These are phyloP conservation scores for Caenorhabditis panamensis DNA, from an alignment of 2,888 invertebrate genomes.

Conservation along the genomic window DNA sequence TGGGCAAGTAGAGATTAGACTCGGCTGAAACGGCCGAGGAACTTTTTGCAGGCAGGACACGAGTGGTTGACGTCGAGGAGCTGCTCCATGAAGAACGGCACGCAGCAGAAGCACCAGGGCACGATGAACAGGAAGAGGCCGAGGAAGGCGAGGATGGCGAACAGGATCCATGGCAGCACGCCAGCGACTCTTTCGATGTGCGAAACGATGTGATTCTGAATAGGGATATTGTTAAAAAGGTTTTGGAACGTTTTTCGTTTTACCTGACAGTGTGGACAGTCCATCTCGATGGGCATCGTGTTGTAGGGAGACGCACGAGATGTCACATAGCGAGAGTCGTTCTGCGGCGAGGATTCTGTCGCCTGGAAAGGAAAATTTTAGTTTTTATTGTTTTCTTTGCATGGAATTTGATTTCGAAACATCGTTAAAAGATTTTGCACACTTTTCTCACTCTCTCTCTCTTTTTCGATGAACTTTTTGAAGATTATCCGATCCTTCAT, in stretches of 20 bases:
- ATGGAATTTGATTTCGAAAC: neutral
- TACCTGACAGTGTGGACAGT: conserved; percentile 73
- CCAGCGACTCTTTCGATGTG: conserved; percentile 75
- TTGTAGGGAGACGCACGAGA: conserved; percentile 60
- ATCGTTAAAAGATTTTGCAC: neutral
- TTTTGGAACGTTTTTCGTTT: neutral
- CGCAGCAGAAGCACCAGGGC: conserved; percentile 75
- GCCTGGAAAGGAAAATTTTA: neutral
- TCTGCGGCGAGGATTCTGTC: conserved; percentile 24
- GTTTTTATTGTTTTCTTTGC: neutral
- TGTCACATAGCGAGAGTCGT: conserved; percentile 42
- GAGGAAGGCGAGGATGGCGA: conserved; percentile 70
- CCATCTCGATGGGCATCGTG: conserved; percentile 78
- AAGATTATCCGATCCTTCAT: neutral
- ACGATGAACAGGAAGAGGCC: conserved; percentile 78
- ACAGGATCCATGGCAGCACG: conserved; percentile 73
- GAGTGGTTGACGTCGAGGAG: conserved; percentile 78
- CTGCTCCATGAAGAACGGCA: conserved; percentile 78
- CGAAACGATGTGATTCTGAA: conserved; percentile 77
- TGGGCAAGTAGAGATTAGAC: neutral
- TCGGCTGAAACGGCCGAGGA: conserved; percentile 74
- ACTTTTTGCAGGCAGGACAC: conserved; percentile 78
- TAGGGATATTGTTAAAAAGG: no score
- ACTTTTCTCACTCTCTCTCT: neutral
- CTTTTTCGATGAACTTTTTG: neutral